These are phyloP conservation scores for Scomber colias DNA, from an alignment of 2,113 vertebrate genomes.

Conservation along the genomic window DNA sequence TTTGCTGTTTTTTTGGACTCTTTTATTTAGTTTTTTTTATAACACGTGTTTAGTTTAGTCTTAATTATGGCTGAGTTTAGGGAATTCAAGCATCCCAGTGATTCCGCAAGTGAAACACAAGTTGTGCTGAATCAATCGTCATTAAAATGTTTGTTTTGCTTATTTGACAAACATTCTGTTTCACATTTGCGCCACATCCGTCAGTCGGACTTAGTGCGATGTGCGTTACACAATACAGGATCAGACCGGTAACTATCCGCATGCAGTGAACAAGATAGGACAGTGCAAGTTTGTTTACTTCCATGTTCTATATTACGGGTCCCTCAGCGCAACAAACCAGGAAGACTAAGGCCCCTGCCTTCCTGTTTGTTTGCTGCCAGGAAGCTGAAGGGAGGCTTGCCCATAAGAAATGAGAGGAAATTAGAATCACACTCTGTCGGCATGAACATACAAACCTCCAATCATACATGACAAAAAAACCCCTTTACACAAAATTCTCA, in stretches of 20 bases:
- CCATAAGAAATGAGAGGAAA: slow-evolving; percentile 21
- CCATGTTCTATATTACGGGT: slow-evolving; percentile 50
- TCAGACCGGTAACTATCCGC: background rate
- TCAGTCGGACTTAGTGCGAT: background rate
- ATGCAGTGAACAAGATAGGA: slow-evolving; percentile 24
- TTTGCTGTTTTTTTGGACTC: background rate
- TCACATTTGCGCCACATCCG: background rate
- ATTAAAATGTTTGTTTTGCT: background rate
- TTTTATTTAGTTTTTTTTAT: no score
- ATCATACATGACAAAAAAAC: slow-evolving; percentile 6
- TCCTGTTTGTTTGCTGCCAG: slow-evolving; percentile 76
- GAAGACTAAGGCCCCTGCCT: slow-evolving; percentile 65
- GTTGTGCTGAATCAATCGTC: no score
- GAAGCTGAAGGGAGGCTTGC: slow-evolving; percentile 45
- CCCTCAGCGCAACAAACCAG: slow-evolving; percentile 60
- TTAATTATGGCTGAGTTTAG: background rate
- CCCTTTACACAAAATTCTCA: background rate
- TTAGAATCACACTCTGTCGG: slow-evolving; percentile 24
- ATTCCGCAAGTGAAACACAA: background rate
- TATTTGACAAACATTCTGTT: background rate
- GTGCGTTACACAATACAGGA: background rate
- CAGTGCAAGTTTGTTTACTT: slow-evolving; percentile 41
- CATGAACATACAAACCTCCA: slow-evolving; percentile 4
- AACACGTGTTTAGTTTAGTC: background rate
- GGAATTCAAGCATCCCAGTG: no score